phyloP scores from a whole-genome alignment of 2,888 invertebrate species.

The Brachypalpus laphriformis region DNA sequence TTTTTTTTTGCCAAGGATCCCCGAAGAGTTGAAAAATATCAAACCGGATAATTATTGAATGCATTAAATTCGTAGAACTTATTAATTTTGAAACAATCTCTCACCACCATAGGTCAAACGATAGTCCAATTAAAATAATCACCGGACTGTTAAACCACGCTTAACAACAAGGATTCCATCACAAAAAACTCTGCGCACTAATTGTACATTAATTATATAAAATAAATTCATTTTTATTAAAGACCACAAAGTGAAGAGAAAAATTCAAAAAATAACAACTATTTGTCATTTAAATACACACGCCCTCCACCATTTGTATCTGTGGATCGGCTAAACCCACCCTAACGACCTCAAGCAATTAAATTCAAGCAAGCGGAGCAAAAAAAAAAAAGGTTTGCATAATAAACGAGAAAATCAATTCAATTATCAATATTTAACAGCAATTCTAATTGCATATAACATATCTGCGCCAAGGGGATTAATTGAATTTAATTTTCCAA shows the following conservation, averaged over 20 bases:
- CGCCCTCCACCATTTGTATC: not conserved
- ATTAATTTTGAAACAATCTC: not conserved
- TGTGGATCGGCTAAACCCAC: not conserved
- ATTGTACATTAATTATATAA: constrained; percentile 38
- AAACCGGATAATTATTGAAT: too few species aligned
- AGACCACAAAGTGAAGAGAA: not conserved
- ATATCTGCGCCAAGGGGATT: constrained; percentile 24
- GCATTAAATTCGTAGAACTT: not conserved
- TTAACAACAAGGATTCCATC: not conserved
- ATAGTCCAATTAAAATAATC: not conserved
- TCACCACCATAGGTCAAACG: not conserved
- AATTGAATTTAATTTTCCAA: constrained; percentile 44
- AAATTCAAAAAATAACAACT: not conserved
- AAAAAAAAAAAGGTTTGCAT: not conserved
- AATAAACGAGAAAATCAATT: constrained; percentile 44
- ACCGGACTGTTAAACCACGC: not conserved
- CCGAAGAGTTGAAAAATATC: too few species aligned
- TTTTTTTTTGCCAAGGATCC: too few species aligned
- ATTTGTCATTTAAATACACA: too few species aligned
- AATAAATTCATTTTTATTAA: constrained; percentile 37
- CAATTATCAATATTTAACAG: constrained; percentile 60
- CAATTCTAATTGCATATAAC: constrained; percentile 49
- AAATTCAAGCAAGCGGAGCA: not conserved
- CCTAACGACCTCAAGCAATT: not conserved
- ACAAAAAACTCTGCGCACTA: not conserved